Evolutionary conservation across 2,797 vertebrate genomes (phyloP).

Genomic region (Pampus argenteus): DNA sequence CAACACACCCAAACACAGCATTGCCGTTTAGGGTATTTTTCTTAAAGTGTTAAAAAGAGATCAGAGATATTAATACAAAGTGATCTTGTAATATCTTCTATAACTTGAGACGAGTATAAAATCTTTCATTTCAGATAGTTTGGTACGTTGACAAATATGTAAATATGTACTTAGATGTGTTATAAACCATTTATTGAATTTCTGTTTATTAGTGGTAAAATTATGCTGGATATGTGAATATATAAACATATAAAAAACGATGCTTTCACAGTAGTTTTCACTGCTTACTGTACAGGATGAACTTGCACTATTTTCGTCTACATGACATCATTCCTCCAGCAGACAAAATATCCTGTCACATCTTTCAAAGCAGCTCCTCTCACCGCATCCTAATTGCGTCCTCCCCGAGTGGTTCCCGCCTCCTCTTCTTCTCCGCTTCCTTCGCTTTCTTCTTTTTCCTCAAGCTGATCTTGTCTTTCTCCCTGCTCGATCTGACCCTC

Average conservation of each 20-base stretch:
- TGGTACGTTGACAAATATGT: too few species aligned
- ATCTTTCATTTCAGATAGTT: too few species aligned
- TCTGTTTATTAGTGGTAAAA: too few species aligned
- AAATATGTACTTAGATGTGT: too few species aligned
- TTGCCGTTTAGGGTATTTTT: neutral
- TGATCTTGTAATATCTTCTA: too few species aligned
- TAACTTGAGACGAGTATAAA: too few species aligned
- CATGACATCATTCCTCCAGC: constrained; percentile 31
- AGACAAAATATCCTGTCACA: constrained; percentile 45
- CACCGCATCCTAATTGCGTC: constrained; percentile 91
- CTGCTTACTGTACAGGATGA: constrained; percentile 11
- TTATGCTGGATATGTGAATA: too few species aligned
- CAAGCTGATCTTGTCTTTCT: constrained; percentile 73
- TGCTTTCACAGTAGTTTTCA: too few species aligned
- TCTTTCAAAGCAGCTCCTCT: constrained; percentile 53
- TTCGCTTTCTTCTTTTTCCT: constrained; percentile 85
- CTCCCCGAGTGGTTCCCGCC: constrained; percentile 91
- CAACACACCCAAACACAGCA: neutral
- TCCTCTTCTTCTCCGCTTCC: constrained; percentile 84
- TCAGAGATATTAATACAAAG: neutral
- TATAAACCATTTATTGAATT: too few species aligned
- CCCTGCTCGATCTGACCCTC: constrained; percentile 54
- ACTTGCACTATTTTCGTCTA: constrained; percentile 4
- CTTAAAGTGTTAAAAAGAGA: constrained; percentile 4
- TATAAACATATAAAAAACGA: too few species aligned